Base-by-base conservation (phyloP, 92 coral and sea anemone genomes). In the Porites cylindrica region DNA sequence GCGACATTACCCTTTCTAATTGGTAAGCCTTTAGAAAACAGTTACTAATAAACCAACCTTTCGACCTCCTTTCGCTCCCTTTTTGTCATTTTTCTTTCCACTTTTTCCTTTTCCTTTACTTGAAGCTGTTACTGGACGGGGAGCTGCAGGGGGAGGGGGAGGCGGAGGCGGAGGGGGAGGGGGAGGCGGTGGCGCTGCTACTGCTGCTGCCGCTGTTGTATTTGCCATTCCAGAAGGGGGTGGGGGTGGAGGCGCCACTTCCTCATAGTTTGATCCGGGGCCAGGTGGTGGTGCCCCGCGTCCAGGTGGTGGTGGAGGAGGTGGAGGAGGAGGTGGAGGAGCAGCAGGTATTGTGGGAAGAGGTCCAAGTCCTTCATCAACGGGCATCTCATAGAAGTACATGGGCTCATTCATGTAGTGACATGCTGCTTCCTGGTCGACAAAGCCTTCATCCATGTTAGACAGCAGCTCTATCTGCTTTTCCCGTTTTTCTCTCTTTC, bases 71-170 rank as follows among this genome's bases (percentile, higher is more conserved):
- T 67, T 24, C 47, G 11, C 26, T 1, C 43, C 47, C 20, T 56
- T 56, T 10, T 17, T 2, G 16, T 56, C 13, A 8, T 62, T 62
- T 20, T 17, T 62, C 66, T 16, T 62, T 11, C 21, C 66, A 16
- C 5, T 62, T 20, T 62, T 18, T 67, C 72, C 72, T 24, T 67
- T 67, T 4, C 72, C 47, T 47, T 24, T 24, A 24, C 6, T 11
- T 12, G 72, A 8, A 14, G 24, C 26, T 21, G 47, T 47, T 10
- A 14, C 17, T 14, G 72, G 50, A 19, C 50, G 13, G 11, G 72
- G 6, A 67, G 72, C 16, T 23, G 43, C 43, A 67, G 50, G 72
- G 47, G 47, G 72, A 67, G 72, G 72, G 13, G 72, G 72, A 67
- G 72, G 47, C 2, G 71, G 71, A 4, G 71, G 71, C 0, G 70